Percentiles rank a stretch among this genome's conserved stretches.
Evolutionary conservation across 2,888 invertebrate species (phyloP).

Genomic region (Serrognathus titanus): DNA sequence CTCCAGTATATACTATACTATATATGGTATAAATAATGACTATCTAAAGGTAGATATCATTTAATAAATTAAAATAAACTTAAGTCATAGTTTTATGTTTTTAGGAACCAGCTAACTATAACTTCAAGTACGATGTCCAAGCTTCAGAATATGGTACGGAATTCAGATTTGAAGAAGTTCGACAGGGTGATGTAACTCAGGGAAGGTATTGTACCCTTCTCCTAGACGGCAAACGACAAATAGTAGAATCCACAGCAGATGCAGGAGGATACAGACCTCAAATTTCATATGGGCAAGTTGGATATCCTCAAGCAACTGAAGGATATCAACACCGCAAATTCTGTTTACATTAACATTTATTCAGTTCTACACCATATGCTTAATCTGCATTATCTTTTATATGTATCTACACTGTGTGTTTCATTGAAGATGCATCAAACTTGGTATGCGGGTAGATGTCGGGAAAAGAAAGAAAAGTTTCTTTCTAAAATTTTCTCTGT

Average conservation of each 20-base stretch:
- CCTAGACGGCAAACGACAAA: slow-evolving; percentile 65
- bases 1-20: no score
- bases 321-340: slow-evolving; percentile 11
- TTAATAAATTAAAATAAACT: no score
- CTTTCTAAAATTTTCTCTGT: no score
- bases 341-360: no score
- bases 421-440: no score
- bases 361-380: no score
- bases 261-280: slow-evolving; percentile 63
- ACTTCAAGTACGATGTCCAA: slow-evolving; percentile 64
- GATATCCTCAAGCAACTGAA: slow-evolving; percentile 20
- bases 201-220: slow-evolving; percentile 67
- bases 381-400: no score
- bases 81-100: background rate
- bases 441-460: no score
- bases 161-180: slow-evolving; percentile 64
- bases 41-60: no score
- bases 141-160: slow-evolving; percentile 64
- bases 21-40: no score
- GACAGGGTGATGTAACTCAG: slow-evolving; percentile 63
- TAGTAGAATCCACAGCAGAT: slow-evolving; percentile 65
- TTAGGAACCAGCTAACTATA: slow-evolving; percentile 53
- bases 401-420: no score
- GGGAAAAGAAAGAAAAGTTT: no score
- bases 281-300: slow-evolving; percentile 56